Conservation (phyloP, 2,113 vertebrate genomes). For the Lipophrys pholis region DNA sequence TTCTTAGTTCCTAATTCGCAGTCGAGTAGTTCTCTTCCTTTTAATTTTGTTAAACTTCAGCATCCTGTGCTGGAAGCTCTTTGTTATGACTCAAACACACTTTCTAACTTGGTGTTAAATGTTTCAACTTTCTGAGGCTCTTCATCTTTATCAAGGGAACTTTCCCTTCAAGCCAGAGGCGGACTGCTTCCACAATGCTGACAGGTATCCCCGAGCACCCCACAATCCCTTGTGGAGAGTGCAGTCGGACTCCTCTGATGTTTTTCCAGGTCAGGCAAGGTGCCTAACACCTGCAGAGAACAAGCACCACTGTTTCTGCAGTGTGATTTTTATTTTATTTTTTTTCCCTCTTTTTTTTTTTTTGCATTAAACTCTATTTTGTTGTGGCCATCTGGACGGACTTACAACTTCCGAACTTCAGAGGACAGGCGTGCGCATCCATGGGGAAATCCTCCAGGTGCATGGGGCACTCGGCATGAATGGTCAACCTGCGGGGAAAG, state of each 20-base stretch:
- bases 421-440: constrained; percentile 96
- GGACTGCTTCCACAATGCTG: constrained; percentile 6
- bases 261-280: constrained; percentile 16
- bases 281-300: constrained; percentile 14
- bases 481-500: constrained; percentile 88
- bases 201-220: not conserved
- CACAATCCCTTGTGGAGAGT: not conserved
- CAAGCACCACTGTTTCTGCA: constrained; percentile 22
- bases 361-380: constrained; percentile 21
- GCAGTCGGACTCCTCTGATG: constrained; percentile 24
- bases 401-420: constrained; percentile 99
- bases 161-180: not conserved
- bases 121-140: not conserved
- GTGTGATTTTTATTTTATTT: constrained; percentile 16
- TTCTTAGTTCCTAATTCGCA: not conserved
- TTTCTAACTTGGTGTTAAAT: not conserved
- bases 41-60: not conserved
- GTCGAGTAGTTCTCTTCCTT: not conserved
- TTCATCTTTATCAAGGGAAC: not conserved
- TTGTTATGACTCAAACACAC: not conserved
- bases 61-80: not conserved
- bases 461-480: constrained; percentile 98
- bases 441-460: constrained; percentile 99
- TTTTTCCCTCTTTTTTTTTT: no score
- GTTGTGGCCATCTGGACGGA: constrained; percentile 62